Percentiles rank a stretch among this genome's conserved stretches.
Conservation (phyloP, 2,113 vertebrate species). For the Etheostoma cragini region DNA sequence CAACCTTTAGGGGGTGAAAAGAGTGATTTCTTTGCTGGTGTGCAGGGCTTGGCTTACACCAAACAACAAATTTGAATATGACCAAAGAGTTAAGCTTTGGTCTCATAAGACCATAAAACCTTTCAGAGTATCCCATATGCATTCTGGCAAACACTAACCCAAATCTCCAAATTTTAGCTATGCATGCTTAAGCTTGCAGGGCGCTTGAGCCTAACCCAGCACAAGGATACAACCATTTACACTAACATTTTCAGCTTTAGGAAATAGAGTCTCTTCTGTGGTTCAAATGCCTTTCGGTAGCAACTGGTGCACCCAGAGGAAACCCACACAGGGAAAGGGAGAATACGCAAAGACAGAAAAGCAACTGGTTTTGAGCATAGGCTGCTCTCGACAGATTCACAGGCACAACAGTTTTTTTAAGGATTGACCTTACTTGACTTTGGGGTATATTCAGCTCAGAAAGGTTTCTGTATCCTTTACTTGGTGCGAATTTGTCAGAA, state of each 20-base stretch:
- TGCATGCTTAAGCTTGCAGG: neutral
- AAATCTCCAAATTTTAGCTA: neutral
- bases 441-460: neutral
- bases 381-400: neutral
- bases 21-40: neutral
- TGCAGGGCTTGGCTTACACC: neutral
- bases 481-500: neutral
- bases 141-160: neutral
- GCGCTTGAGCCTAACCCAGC: neutral
- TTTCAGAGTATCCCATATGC: neutral
- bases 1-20: neutral
- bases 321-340: neutral
- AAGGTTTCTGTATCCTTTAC: neutral
- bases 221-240: neutral
- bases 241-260: neutral
- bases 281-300: neutral
- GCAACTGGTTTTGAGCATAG: neutral
- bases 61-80: neutral
- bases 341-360: neutral
- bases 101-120: neutral
- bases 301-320: neutral
- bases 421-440: slow-evolving; percentile 12
- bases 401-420: neutral
- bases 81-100: neutral
- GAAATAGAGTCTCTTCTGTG: neutral